Evolutionary conservation across 2,888 invertebrate genomes (phyloP), one percentile per base, ranked within the genome.

Genomic region (Plebejus argus): DNA sequence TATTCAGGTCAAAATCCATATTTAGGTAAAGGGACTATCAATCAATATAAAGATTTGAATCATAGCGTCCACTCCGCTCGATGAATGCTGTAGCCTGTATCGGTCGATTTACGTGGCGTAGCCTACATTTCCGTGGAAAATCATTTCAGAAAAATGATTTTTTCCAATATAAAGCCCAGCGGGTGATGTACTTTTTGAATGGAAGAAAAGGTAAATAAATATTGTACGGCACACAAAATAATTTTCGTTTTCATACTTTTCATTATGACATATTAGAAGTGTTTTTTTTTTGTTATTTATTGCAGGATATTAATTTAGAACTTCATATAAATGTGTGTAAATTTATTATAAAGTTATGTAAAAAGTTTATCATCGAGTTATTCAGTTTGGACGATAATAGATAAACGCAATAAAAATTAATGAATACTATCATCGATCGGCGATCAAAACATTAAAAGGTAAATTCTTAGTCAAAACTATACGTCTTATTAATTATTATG

Each of bases 41-140:
- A 66, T 66, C 61, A 66, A 66, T 66, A 28, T 66, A 18, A 18
- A 61, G 61, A 66, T 66, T 66, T 66, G 28, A 66, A 66, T 66
- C 28, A 66, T 66, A 23, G 10, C 61, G 66, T 66, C 28, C 28
- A 61, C 66, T 33, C 66, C 15, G 33, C 66, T 33, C 28, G 66
- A 66, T 66, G 23, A 66, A 66, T 15, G 66, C 66, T 66, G 28
- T 66, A 66, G 18, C 66, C 66, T 66, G 28, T 66, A 66, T 66
- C 66, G 66, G 66, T 28, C 66, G 66, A 66, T 66, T 28, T 18
- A 33, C 33, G 66, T 66, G 28, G 28, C 66, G 28, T 66, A 66
- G 18, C 66, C 66, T 33, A 66, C 28, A 66, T 28, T 66, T 33
- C 66, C 66, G 15, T 66, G 28, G 15, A 66, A 66, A 66, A 66